A percentile compares a stretch with the other conserved stretches of the same genome.
Evolutionary conservation across 2,888 invertebrate species (phyloP).

Genomic region (Rotaria magnacalcarata): DNA sequence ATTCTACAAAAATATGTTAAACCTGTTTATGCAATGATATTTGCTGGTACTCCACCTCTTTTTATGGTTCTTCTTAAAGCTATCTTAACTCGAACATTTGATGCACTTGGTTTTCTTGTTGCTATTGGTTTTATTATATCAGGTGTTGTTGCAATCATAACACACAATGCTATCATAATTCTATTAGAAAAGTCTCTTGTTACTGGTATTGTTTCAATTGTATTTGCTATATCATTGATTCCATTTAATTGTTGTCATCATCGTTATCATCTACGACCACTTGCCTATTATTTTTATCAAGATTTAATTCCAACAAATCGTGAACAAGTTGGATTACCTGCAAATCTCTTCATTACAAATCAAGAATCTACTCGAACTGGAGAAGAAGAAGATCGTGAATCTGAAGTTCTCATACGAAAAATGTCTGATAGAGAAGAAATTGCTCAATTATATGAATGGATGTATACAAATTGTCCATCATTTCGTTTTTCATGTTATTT

Average conservation of each 20-base stretch:
- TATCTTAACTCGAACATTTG: background rate
- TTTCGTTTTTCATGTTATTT: background rate
- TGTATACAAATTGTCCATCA: background rate
- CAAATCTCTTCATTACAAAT: too few relatives aligned
- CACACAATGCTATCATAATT: background rate
- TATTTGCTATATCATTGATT: background rate
- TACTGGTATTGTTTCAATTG: background rate
- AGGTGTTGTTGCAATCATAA: background rate
- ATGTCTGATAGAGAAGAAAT: background rate
- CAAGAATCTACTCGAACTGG: background rate
- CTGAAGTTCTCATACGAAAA: background rate
- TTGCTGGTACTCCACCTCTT: background rate
- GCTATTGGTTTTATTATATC: background rate
- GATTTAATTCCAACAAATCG: background rate
- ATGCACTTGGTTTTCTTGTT: conserved; percentile 10
- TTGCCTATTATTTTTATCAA: background rate
- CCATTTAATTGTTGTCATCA: background rate
- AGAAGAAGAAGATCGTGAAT: background rate
- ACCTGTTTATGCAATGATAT: background rate
- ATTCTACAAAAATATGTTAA: background rate
- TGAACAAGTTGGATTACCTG: too few relatives aligned
- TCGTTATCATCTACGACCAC: background rate
- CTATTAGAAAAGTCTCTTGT: background rate
- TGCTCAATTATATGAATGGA: background rate
- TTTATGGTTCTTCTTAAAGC: background rate